Evolutionary conservation across 1,140 invertebrate genomes (phyloP), one percentile per base, ranked within the genome.

Genomic region (Drosophila paulistorum): DNA sequence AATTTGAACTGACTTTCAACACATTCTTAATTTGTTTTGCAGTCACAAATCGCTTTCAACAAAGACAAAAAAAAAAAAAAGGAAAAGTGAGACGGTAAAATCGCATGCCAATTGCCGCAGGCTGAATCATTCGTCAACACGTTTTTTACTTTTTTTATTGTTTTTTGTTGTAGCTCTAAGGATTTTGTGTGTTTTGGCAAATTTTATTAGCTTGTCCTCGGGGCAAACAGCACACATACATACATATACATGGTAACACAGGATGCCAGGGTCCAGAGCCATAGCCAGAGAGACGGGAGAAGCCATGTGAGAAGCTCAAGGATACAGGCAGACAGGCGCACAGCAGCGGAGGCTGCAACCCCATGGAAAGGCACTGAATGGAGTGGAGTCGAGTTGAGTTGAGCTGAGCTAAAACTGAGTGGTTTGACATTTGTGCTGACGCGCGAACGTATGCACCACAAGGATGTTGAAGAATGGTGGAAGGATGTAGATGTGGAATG

Each of bases 391-490:
- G 64, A 72, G 17, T 20, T 51, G 45, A 51, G 54, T 17, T 7
- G 62, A 64, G 42, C 63, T 33, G 68, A 59, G 20, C 58, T 67
- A 62, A 73, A 77, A 77, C 84, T 81, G 84, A 84, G 84, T 89
- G 84, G 84, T 89, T 89, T 89, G 84, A 89, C 84, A 89, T 89
- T 89, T 89, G 81, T 89, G 84, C 84, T 87, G 84, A 87, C 84
- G 84, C 84, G 84, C 84, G 84, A 87, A 87, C 84, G 83, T 87
- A 81, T 87, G 83, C 79, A 87, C 30, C 64, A 74, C 74, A 77
- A 77, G 83, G 79, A 79, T 77, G 65, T 75, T 71, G 69, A 77
- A 55, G 61, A 17, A 35, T 65, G 59, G 54, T 60, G 61, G 42
- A 55, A 60, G 55, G 54, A 48, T 51, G 45, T 48, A 35, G 57